These are phyloP conservation scores for Xestoiulus laeticollis DNA, from an alignment of 2,888 invertebrate genomes.

Conservation along the genomic window DNA sequence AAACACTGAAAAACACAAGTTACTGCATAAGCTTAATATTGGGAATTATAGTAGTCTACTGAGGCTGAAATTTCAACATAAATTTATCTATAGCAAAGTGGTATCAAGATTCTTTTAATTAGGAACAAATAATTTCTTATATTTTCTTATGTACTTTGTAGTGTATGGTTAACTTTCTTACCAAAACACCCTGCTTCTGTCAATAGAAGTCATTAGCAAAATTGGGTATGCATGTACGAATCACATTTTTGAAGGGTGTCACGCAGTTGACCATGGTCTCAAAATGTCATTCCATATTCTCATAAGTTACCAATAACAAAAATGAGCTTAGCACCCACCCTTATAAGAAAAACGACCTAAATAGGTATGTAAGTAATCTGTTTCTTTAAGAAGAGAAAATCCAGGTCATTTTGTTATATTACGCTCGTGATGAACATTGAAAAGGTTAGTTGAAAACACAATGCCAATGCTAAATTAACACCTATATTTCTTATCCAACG, in stretches of 20 bases:
- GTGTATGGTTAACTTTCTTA: not conserved
- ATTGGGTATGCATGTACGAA: constrained; percentile 8
- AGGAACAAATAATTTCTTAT: not conserved
- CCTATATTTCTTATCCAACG: constrained; percentile 21
- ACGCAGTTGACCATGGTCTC: constrained; percentile 31
- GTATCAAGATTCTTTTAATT: too few species aligned
- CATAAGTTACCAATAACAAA: constrained; percentile 33
- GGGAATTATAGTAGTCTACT: too few species aligned
- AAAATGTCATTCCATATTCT: constrained; percentile 19
- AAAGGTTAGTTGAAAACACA: constrained; percentile 14
- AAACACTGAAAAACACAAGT: too few species aligned
- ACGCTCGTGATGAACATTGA: constrained; percentile 27
- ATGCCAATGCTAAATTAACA: constrained; percentile 41
- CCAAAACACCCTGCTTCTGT: not conserved
- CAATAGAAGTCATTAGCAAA: constrained; percentile 38
- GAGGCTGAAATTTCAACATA: too few species aligned
- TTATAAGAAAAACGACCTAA: constrained; percentile 31
- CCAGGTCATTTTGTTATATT: not conserved
- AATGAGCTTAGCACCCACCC: constrained; percentile 35
- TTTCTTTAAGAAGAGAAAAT: constrained; percentile 34
- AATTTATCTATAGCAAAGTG: too few species aligned
- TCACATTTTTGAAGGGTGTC: not conserved
- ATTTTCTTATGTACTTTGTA: not conserved
- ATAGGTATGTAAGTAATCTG: constrained; percentile 29
- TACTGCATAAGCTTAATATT: too few species aligned